Evolutionary conservation across 2,888 invertebrate species (phyloP).

Genomic region (Pheosia gnoma): DNA sequence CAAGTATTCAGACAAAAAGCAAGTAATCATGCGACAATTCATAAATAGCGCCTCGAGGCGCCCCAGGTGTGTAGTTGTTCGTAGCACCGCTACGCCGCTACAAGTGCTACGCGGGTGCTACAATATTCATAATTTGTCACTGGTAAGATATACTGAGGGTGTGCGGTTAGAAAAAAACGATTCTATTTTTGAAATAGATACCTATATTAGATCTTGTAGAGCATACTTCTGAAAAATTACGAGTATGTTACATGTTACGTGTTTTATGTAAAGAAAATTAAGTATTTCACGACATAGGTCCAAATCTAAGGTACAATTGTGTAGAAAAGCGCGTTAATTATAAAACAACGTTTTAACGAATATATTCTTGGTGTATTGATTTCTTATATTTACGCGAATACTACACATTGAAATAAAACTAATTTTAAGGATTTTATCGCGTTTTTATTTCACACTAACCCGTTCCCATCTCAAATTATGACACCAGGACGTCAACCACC

Average conservation of each 20-base stretch:
- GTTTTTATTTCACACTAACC: too few relatives aligned
- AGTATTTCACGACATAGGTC: too few relatives aligned
- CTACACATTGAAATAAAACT: too few relatives aligned
- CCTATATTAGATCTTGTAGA: neutral
- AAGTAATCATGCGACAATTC: constrained; percentile 4
- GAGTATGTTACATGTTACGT: neutral
- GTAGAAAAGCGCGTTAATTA: too few relatives aligned
- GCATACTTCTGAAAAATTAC: neutral
- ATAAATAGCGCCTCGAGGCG: constrained; percentile 16
- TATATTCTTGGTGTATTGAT: too few relatives aligned
- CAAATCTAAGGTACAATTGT: too few relatives aligned
- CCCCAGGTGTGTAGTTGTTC: constrained; percentile 15
- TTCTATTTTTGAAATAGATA: neutral
- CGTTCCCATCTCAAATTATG: too few relatives aligned
- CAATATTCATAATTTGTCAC: constrained; percentile 11
- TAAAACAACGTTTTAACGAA: too few relatives aligned
- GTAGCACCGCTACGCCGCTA: constrained; percentile 14
- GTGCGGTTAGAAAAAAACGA: neutral
- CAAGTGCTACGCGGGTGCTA: constrained; percentile 19
- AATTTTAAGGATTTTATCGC: too few relatives aligned
- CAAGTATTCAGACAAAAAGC: neutral
- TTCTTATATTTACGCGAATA: too few relatives aligned
- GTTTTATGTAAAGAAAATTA: neutral
- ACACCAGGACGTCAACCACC: too few relatives aligned
- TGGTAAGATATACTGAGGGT: neutral